Evolutionary conservation across 2,888 invertebrate species (phyloP), one percentile per base, ranked within the genome.

Genomic region (Geophilus truncorum): DNA sequence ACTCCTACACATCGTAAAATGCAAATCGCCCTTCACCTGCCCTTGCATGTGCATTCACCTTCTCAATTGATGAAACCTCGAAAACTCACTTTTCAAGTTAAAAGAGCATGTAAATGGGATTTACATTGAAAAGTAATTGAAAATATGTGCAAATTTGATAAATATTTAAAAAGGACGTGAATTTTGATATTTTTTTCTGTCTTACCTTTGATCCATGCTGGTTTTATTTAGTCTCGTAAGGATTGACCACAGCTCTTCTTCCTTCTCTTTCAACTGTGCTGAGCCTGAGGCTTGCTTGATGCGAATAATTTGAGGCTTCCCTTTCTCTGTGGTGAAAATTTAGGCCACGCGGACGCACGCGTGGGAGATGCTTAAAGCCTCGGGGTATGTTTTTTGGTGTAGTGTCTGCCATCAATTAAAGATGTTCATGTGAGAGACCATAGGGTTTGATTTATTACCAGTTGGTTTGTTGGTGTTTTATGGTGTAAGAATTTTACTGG

Each of bases 41-140:
- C 62, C 62, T 62, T 62, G 62, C 23, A 62, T 62, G 62, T 62
- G 28, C 62, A 62, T 62, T 62, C 62, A 62, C 62, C 62, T 62
- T 62, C 62, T 12, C 2, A 25, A 10, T 25, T 28, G 7, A 6
- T n/a, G n/a, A n/a, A n/a, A n/a, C n/a, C 15, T 12, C 25, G 3
- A 7, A 6, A 57, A 57, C 15, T 18, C 23, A 62, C 25, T 25
- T 4, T 28, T 45, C n/a, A n/a, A n/a, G n/a, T n/a, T n/a, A n/a
- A n/a, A n/a, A n/a, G n/a, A n/a, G n/a, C n/a, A n/a, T n/a, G n/a
- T n/a, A n/a, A n/a, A n/a, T n/a, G n/a, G n/a, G n/a, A n/a, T 45
- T 15, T 45, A 9, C 62, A 62, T 6, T 45, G 15, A 15, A 40
- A 40, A 9, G 15, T 15, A 40, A 40, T 12, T 9, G 9, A 12